These are phyloP conservation scores for Chesias legatella DNA, from an alignment of 2,888 invertebrate genomes.

Conservation along the genomic window DNA sequence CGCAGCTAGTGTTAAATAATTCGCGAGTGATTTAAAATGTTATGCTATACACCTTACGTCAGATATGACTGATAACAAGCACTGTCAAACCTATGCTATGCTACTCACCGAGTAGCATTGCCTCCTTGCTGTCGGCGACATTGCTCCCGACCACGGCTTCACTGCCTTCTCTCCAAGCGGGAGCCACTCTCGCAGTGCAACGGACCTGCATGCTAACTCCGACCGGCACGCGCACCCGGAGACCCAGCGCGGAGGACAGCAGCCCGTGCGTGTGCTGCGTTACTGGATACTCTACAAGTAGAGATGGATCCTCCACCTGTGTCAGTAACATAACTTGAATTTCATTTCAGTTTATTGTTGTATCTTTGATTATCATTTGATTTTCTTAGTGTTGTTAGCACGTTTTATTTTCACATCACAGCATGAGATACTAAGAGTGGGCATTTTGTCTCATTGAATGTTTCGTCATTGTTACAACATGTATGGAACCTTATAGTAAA, in stretches of 20 bases:
- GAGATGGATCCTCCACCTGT: constrained; percentile 61
- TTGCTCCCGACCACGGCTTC: constrained; percentile 72
- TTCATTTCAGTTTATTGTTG: too few relatives aligned
- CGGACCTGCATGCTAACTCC: constrained; percentile 69
- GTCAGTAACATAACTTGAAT: not conserved
- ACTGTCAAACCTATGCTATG: not conserved
- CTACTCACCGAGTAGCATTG: constrained; percentile 66
- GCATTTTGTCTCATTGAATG: too few relatives aligned
- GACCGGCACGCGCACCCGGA: constrained; percentile 63
- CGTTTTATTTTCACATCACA: too few relatives aligned
- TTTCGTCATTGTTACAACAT: too few relatives aligned
- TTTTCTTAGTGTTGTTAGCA: too few relatives aligned
- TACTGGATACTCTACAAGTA: constrained; percentile 65
- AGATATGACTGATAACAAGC: too few relatives aligned
- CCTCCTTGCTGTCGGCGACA: constrained; percentile 72
- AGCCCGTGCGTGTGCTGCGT: constrained; percentile 68
- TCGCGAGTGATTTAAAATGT: too few relatives aligned
- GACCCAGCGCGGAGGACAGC: constrained; percentile 63
- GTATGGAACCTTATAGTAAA: too few relatives aligned
- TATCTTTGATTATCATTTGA: too few relatives aligned
- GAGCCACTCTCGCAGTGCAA: constrained; percentile 68
- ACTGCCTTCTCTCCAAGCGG: constrained; percentile 72
- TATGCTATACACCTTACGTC: too few relatives aligned
- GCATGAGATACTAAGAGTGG: too few relatives aligned
- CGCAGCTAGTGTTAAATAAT: too few relatives aligned